Conservation (phyloP, 2,797 vertebrate species). For the Helarctos malayanus region DNA sequence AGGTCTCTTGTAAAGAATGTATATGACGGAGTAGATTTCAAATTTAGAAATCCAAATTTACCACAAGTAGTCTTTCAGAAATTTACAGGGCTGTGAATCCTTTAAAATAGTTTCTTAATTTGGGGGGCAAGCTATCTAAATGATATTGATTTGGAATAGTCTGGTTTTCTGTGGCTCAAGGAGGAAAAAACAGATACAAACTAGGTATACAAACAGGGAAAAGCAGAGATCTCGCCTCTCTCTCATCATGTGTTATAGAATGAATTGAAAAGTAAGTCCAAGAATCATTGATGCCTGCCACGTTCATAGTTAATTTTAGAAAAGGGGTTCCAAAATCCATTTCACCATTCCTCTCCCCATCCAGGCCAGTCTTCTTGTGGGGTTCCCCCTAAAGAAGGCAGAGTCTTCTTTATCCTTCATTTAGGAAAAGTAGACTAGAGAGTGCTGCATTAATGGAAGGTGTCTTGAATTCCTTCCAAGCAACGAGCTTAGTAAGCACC, state of each 20-base stretch:
- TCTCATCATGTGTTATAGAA: not conserved
- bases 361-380: not conserved
- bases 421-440: not conserved
- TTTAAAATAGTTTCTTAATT: conserved; percentile 41
- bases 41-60: not conserved
- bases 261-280: not conserved
- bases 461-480: not conserved
- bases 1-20: not conserved
- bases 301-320: not conserved
- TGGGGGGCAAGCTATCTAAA: not conserved
- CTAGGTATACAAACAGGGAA: not conserved
- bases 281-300: not conserved
- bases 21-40: not conserved
- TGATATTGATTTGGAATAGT: not conserved
- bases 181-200: not conserved
- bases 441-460: not conserved
- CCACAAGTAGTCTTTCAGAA: not conserved
- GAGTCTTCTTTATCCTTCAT: not conserved
- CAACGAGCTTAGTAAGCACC: not conserved
- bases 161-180: not conserved
- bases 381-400: not conserved
- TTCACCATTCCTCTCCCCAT: rapidly evolving
- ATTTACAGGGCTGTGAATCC: not conserved
- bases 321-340: not conserved
- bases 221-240: not conserved